Base-by-base conservation (phyloP, 2,113 vertebrate species). In the Dascyllus trimaculatus region DNA sequence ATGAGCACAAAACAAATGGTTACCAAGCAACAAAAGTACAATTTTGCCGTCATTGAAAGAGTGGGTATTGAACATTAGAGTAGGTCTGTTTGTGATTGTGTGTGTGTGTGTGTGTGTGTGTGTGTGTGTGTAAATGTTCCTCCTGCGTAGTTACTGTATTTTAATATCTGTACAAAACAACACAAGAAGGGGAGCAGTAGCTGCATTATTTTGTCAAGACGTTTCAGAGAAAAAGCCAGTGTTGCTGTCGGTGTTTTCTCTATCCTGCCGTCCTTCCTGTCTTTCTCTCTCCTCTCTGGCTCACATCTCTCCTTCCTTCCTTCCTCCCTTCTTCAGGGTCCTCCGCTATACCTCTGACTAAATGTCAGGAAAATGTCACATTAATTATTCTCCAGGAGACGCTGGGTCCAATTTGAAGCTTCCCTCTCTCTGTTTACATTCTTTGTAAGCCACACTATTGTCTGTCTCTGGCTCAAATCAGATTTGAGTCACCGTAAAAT, bases 321-420 rank as follows among this genome's bases (percentile, higher is more conserved):
- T 81, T 73, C 69, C 81, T 59, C 77, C 57, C 15, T 60, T 92
- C 84, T 85, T 80, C 69, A 78, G 91, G 83, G 84, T 88, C 73
- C 77, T 89, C 80, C 68, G 75, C 90, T 88, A 88, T 88, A 92
- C 90, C 88, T 88, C 89, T 35, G 65, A 90, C 88, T 94, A 95
- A 94, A 95, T 95, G 94, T 95, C 94, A 95, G 88, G 86, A 78
- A 95, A 95, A 95, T 95, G 94, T 94, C 94, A 94, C 89, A 91
- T 94, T 94, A 93, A 95, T 95, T 95, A 94, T 94, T 91, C 88
- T 93, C 90, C 74, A 64, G 88, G 88, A 94, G 92, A 89, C 90
- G 88, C 78, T 40, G 29, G 79, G 77, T 84, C 89, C 88, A 87
- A 88, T 86, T 88, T 84, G 77, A 90, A 86, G 77, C 86, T 57